Conservation (phyloP, 2,113 vertebrate species). For the Melanerpes aurifrons region DNA sequence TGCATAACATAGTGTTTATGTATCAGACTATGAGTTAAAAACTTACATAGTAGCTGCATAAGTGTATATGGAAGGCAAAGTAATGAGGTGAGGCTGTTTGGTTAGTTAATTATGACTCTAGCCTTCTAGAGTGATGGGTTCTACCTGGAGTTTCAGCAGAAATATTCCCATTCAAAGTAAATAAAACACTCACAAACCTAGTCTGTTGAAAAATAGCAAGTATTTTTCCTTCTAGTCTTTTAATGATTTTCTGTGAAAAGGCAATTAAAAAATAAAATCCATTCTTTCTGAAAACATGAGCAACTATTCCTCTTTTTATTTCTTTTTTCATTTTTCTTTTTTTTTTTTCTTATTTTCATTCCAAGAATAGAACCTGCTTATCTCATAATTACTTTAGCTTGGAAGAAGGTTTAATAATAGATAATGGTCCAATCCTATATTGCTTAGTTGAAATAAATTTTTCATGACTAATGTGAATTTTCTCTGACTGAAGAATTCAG, state of each 20-base stretch:
- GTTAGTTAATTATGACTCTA: background rate
- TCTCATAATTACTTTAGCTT: background rate
- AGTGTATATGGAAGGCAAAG: background rate
- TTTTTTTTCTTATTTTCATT: too few species aligned
- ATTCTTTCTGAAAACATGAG: background rate
- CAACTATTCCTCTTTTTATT: background rate
- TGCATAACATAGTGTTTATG: background rate
- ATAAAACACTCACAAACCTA: background rate
- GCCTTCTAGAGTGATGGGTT: background rate
- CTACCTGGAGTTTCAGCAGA: background rate
- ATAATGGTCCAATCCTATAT: background rate
- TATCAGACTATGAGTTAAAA: background rate
- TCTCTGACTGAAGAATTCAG: background rate
- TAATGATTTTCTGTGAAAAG: background rate
- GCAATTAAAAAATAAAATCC: background rate
- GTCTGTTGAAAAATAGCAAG: background rate
- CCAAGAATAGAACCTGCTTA: background rate
- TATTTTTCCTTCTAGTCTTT: background rate
- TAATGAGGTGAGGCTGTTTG: background rate
- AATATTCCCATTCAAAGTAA: background rate
- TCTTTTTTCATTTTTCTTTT: background rate
- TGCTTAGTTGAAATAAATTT: slow-evolving; percentile 2
- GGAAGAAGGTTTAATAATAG: slow-evolving; percentile 14
- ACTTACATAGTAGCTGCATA: background rate
- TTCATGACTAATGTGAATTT: slow-evolving; percentile 6